Conservation (phyloP, 2,113 vertebrate species). For the Chroicocephalus ridibundus region DNA sequence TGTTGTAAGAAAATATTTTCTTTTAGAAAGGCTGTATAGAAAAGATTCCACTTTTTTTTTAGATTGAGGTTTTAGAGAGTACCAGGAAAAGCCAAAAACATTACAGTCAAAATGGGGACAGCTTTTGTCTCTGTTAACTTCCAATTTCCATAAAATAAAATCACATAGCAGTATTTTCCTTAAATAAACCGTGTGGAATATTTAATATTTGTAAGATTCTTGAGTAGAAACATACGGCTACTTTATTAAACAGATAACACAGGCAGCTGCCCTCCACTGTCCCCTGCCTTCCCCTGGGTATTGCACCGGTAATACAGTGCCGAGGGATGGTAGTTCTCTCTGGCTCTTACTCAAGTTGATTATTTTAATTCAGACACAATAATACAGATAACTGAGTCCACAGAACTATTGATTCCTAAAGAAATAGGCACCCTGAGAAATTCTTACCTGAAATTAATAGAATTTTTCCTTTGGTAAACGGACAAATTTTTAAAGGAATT, state of each 20-base stretch:
- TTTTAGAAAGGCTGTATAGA: neutral
- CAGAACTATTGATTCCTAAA: neutral
- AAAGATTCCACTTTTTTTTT: neutral
- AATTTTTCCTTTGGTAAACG: neutral
- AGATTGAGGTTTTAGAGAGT: neutral
- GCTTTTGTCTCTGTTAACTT: neutral
- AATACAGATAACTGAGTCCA: neutral
- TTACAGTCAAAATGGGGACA: neutral
- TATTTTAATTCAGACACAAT: neutral
- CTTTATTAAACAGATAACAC: neutral
- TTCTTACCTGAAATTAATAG: neutral
- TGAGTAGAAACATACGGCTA: neutral
- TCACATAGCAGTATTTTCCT: neutral
- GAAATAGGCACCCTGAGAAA: neutral
- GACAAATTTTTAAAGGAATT: neutral
- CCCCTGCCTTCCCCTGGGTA: neutral
- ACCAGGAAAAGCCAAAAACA: neutral
- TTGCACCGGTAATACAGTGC: neutral
- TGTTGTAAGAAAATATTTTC: neutral
- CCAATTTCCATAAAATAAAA: neutral
- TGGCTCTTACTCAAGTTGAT: neutral
- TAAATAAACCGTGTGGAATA: neutral
- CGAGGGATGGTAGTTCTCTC: neutral
- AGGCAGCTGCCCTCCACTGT: neutral
- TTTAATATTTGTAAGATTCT: neutral